Conservation (phyloP, 2,888 invertebrate species). For the Mesorhabditis spiculigera region DNA sequence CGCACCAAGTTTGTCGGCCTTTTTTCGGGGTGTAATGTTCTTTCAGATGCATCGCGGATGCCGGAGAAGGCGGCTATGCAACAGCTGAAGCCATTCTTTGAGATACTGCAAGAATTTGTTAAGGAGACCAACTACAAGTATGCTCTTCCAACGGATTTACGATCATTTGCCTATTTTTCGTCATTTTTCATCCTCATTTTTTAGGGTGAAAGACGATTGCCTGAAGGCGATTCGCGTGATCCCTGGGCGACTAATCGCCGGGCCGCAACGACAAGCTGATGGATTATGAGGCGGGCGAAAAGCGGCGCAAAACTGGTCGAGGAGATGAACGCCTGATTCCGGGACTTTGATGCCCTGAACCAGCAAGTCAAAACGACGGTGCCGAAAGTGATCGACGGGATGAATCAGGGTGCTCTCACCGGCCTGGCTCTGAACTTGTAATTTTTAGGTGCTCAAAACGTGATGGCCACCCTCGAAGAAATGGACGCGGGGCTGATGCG, state of each 20-base stretch:
- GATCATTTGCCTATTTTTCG: too few species aligned
- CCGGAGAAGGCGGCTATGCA: conserved; percentile 2
- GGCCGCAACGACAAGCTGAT: not conserved
- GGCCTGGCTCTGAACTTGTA: too few species aligned
- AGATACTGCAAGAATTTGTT: conserved; percentile 1
- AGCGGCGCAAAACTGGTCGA: too few species aligned
- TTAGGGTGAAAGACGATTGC: conserved; percentile 34
- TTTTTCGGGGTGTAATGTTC: too few species aligned
- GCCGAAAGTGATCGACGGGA: conserved; percentile 41
- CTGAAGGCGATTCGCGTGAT: conserved; percentile 36
- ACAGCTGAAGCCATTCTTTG: conserved; percentile 2
- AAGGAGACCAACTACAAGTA: conserved; percentile 4
- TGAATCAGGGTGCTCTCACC: too few species aligned
- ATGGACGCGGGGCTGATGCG: conserved; percentile 25
- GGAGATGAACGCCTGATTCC: conserved; percentile 12
- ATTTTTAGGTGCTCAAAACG: too few species aligned
- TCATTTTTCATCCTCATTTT: not conserved
- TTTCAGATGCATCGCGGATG: not conserved
- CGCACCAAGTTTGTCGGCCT: not conserved
- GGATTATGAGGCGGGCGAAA: conserved; percentile 9
- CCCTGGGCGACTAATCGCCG: conserved; percentile 34
- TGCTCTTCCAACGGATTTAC: not conserved
- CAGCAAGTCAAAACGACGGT: conserved; percentile 45
- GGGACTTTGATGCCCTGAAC: conserved; percentile 51
- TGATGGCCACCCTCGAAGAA: conserved; percentile 23